phyloP scores from a whole-genome alignment of 2,113 vertebrate species.

The Rhinolophus sinicus region DNA sequence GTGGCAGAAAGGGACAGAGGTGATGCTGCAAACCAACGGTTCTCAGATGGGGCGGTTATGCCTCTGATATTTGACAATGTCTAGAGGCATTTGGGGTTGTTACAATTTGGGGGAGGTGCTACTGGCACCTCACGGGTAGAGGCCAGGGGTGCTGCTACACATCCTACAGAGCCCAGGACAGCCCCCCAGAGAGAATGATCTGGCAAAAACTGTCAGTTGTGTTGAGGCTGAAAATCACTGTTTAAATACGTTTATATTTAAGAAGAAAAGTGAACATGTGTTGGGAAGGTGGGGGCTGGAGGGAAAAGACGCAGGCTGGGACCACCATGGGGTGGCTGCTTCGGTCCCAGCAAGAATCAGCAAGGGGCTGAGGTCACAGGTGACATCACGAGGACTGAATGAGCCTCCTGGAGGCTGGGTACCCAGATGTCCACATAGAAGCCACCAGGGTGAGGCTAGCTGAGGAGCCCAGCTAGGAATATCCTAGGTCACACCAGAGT shows the following conservation, averaged over 20 bases:
- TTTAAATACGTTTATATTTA: background rate
- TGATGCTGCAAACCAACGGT: background rate
- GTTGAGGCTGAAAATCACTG: background rate
- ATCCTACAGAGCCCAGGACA: background rate
- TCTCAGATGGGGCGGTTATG: rapidly evolving
- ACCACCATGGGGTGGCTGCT: background rate
- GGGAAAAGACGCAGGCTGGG: background rate
- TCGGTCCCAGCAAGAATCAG: background rate
- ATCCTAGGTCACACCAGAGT: background rate
- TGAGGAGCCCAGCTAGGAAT: background rate
- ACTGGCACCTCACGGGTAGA: background rate
- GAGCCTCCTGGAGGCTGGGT: background rate
- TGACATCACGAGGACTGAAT: background rate
- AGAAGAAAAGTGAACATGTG: background rate
- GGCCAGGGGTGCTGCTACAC: background rate
- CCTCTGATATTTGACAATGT: background rate
- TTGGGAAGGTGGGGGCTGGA: background rate
- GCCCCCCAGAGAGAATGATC: background rate
- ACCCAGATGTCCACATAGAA: background rate
- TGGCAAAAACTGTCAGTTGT: background rate
- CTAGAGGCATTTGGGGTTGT: background rate
- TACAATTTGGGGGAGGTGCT: background rate
- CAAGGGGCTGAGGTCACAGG: too few relatives aligned
- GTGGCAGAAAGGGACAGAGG: background rate
- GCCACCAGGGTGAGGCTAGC: background rate